A percentile compares a stretch with the other conserved stretches of the same genome.
phyloP scores from a whole-genome alignment of 2,113 vertebrate species.

The Fregetta grallaria region DNA sequence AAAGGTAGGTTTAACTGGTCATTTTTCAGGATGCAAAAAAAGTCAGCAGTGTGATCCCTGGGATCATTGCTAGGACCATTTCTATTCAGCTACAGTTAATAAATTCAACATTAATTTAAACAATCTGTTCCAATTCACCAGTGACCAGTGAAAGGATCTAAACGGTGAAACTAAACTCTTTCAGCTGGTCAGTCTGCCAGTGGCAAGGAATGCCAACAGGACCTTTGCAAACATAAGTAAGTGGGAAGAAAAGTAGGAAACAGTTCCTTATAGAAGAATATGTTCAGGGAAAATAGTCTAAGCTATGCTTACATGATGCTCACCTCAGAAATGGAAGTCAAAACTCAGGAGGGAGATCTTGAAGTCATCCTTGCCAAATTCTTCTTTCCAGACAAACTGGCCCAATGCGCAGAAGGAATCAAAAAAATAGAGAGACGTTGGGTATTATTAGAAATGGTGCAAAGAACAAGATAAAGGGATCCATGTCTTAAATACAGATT shows the following conservation, averaged over 20 bases:
- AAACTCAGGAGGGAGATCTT: not conserved
- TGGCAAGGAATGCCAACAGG: not conserved
- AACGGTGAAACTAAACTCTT: not conserved
- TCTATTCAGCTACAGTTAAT: not conserved
- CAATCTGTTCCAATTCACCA: not conserved
- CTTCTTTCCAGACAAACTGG: not conserved
- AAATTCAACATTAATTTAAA: not conserved
- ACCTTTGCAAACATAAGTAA: not conserved
- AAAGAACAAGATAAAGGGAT: not conserved
- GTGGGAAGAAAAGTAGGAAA: not conserved
- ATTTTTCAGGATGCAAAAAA: not conserved
- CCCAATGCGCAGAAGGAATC: rapidly evolving
- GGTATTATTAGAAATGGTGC: not conserved
- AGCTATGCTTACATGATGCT: not conserved
- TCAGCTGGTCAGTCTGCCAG: not conserved
- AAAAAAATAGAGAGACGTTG: not conserved
- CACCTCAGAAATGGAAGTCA: not conserved
- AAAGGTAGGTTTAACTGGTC: not conserved
- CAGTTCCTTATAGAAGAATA: not conserved
- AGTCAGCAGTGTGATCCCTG: too few relatives aligned
- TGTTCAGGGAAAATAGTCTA: not conserved
- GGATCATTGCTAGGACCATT: not conserved
- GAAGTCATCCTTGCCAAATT: not conserved
- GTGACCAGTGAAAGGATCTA: not conserved
- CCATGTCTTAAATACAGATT: not conserved